Evolutionary conservation across 2,888 invertebrate species (phyloP), one percentile per base, ranked within the genome.

Genomic region (Trachelus tabidus): DNA sequence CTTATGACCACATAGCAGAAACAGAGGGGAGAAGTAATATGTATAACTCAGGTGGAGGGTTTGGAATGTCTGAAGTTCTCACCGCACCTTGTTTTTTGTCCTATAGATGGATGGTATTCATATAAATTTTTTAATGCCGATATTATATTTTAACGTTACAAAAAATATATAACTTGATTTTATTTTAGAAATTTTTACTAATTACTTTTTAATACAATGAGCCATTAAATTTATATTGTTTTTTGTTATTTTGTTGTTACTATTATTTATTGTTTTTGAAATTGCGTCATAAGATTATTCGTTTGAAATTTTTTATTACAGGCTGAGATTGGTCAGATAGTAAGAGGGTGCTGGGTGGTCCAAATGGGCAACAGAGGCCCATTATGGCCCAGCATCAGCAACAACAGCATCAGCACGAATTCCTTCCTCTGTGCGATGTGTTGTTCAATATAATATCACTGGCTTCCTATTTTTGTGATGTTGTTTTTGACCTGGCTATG

Each of bases 401-500:
- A 85, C 82, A 81, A 78, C 88, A 88, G 79, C 87, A 88, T 80
- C 91, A 90, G 82, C 88, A 91, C 80, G 97, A 97, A 93, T 97
- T 97, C 92, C 94, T 97, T 92, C 97, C 97, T 85, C 94, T 97
- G 90, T 97, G 97, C 94, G 97, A 97, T 93, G 96, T 97, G 83
- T 93, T 97, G 75, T 97, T 97, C 93, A 97, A 97, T 92, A 96
- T 97, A 91, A 97, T 97, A 86, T 97, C 97, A 75, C 93, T 97
- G 85, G 97, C 97, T 79, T 96, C 96, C 34, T 97, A 97, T 91
- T 97, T 97, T 92, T 97, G 97, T 93, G 97, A 97, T 93, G 95
- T 97, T 81, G 97, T 97, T 11, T 97, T 97, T 91, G 97, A 97
- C 92, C 94, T 97, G 80, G 95, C 97, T 79, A 95, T 97, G 93